These are phyloP conservation scores for Haliclystus octoradiatus DNA, from an alignment of 30 jellyfish, hydroid and myxozoan genomes.

Conservation along the genomic window DNA sequence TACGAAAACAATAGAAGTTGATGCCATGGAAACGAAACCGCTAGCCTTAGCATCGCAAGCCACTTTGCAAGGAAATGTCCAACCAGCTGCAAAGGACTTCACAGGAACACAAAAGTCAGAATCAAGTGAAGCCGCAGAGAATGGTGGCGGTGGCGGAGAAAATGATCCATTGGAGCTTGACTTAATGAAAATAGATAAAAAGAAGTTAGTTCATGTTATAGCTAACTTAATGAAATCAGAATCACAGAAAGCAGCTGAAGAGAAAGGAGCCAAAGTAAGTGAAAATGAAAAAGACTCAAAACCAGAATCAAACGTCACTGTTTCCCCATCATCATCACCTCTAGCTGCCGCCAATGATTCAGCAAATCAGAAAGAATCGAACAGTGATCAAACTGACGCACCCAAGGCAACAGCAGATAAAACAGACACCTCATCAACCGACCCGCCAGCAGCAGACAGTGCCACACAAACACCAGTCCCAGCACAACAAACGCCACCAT, in stretches of 20 bases:
- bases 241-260: background rate
- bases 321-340: background rate
- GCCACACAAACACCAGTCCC: conserved; percentile 5
- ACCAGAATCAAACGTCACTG: background rate
- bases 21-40: background rate
- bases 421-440: conserved; percentile 7
- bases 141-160: conserved; percentile 7
- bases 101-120: conserved; percentile 4
- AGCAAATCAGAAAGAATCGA: conserved; percentile 34
- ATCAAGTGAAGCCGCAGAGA: conserved; percentile 11
- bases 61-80: background rate
- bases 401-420: conserved; percentile 17
- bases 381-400: conserved; percentile 16
- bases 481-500: conserved; percentile 4
- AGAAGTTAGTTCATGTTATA: conserved; percentile 17
- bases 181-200: conserved; percentile 66
- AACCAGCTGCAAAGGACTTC: background rate
- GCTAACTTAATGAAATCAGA: conserved; percentile 8
- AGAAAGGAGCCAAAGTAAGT: conserved; percentile 5
- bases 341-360: conserved; percentile 3
- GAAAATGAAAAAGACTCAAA: background rate
- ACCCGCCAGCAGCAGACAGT: background rate
- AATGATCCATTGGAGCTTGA: conserved; percentile 27
- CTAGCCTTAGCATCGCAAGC: background rate
- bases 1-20: too few relatives aligned